phyloP scores from a whole-genome alignment of 2,113 vertebrate genomes.

The Trichechus manatus region DNA sequence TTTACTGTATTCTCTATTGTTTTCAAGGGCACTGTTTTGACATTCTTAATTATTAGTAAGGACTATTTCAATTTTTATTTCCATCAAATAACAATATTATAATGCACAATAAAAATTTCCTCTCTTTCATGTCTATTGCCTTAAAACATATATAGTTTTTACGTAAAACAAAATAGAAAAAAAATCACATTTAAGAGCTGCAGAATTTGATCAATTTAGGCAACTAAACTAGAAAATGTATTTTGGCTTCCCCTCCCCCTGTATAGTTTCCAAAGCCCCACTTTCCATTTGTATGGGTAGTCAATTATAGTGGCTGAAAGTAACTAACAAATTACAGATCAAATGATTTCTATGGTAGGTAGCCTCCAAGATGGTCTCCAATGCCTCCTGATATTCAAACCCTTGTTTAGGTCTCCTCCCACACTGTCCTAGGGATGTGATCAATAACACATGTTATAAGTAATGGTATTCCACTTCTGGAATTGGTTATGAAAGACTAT shows the following conservation, averaged over 20 bases:
- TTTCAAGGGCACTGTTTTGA: not conserved
- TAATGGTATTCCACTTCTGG: not conserved
- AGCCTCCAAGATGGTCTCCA: not conserved
- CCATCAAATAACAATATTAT: not conserved
- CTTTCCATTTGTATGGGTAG: not conserved
- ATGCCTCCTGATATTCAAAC: not conserved
- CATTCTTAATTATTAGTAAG: not conserved
- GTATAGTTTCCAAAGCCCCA: not conserved
- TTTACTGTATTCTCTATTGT: not conserved
- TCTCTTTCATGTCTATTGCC: not conserved
- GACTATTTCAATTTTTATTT: conserved; percentile 6
- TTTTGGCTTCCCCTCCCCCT: not conserved
- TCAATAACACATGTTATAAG: not conserved
- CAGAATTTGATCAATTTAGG: not conserved
- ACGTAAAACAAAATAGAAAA: not conserved
- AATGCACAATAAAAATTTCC: not conserved
- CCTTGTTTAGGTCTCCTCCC: not conserved
- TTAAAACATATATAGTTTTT: not conserved
- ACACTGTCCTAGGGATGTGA: not conserved
- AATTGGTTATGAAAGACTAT: not conserved
- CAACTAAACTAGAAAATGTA: not conserved
- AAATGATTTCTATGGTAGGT: not conserved
- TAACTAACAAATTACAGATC: not conserved
- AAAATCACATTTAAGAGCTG: not conserved
- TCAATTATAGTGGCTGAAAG: not conserved